A percentile compares a stretch with the other conserved stretches of the same genome.
Evolutionary conservation across 2,888 invertebrate species (phyloP).

Genomic region (Biston betularia): DNA sequence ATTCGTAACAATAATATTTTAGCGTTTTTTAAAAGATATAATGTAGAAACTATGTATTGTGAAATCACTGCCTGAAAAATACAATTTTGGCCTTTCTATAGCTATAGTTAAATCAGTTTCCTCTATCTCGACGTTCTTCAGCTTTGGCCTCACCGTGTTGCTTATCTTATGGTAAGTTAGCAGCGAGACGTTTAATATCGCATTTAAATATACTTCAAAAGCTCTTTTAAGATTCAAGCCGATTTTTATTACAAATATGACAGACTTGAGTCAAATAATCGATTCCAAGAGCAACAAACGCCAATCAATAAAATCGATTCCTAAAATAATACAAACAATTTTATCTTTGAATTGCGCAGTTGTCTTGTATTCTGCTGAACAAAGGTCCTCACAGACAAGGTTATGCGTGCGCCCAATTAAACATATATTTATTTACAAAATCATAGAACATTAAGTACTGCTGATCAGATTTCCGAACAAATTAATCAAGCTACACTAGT

Average conservation of each 20-base stretch:
- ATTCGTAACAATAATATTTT: no score
- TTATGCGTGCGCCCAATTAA: constrained; percentile 56
- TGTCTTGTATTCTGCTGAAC: constrained; percentile 54
- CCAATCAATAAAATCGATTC: constrained; percentile 20
- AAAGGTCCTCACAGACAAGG: constrained; percentile 54
- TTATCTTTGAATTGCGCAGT: constrained; percentile 65
- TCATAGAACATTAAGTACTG: constrained; percentile 40
- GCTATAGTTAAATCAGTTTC: no score
- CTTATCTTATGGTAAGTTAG: no score
- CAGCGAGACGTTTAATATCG: no score
- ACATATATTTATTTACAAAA: constrained; percentile 46
- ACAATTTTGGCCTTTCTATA: no score
- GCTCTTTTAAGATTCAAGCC: no score
- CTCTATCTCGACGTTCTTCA: no score
- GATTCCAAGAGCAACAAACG: constrained; percentile 15
- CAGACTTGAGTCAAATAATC: not conserved
- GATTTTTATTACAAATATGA: not conserved
- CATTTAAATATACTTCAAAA: no score
- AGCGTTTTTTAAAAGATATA: no score
- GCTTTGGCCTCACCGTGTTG: no score
- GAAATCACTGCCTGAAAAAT: no score
- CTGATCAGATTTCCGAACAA: constrained; percentile 41
- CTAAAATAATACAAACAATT: constrained; percentile 46
- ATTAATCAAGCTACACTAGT: not conserved
- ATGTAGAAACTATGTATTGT: no score